Evolutionary conservation across 2,797 vertebrate species (phyloP).

Genomic region (Danio jaintianensis): DNA sequence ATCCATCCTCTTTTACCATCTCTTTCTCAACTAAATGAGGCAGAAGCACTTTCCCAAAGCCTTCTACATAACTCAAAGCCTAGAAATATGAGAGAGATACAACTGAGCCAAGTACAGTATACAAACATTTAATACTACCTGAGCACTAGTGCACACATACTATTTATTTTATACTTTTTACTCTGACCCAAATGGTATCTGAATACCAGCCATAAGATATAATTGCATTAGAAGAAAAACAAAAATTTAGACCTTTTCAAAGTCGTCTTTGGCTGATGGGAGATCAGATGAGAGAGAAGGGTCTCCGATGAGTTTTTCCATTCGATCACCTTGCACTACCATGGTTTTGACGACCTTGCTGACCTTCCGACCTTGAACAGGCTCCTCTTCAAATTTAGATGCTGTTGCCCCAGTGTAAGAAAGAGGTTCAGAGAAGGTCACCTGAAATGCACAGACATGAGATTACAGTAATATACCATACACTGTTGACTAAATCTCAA

Average conservation of each 20-base stretch:
- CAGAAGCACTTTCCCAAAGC: conserved; percentile 82
- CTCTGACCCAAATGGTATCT: not conserved
- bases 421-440: conserved; percentile 85
- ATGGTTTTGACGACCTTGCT: conserved; percentile 96
- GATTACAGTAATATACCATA: no score
- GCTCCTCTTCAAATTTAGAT: conserved; percentile 88
- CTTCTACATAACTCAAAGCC: conserved; percentile 91
- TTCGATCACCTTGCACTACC: conserved; percentile 88
- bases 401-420: conserved; percentile 69
- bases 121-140: not conserved
- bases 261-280: conserved; percentile 95
- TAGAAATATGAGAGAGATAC: conserved; percentile 67
- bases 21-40: conserved; percentile 90
- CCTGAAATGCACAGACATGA: conserved; percentile 68
- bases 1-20: conserved; percentile 89
- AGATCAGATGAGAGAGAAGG: conserved; percentile 87
- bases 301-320: conserved; percentile 89
- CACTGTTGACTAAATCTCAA: no score
- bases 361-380: conserved; percentile 91
- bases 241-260: conserved; percentile 86
- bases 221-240: not conserved
- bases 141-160: not conserved
- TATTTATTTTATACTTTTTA: not conserved
- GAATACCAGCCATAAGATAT: not conserved
- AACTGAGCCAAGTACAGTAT: conserved; percentile 44